Conservation (phyloP, 2,113 vertebrate genomes). For the Hystrix brachyura region DNA sequence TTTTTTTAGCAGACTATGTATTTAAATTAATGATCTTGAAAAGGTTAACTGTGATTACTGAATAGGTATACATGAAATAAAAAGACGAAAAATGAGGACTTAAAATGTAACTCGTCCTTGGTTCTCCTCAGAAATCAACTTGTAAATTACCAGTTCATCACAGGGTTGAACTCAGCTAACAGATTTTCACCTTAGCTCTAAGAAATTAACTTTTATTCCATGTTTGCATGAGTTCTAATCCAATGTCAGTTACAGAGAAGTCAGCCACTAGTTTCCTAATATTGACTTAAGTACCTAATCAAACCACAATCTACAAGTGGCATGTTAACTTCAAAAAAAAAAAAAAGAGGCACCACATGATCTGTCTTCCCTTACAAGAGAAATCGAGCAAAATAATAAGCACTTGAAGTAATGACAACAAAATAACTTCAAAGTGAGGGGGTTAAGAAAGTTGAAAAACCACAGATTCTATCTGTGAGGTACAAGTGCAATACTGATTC, state of each 20-base stretch:
- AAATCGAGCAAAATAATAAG: neutral
- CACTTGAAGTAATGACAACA: neutral
- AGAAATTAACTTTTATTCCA: neutral
- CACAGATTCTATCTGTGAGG: neutral
- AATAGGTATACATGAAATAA: neutral
- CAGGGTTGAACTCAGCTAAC: neutral
- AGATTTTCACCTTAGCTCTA: neutral
- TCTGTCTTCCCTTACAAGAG: neutral
- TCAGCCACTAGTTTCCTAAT: neutral
- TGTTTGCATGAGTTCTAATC: neutral
- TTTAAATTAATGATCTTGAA: neutral
- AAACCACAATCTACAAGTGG: neutral
- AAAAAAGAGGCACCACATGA: neutral
- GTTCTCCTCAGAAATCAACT: neutral
- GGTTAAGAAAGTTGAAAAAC: neutral
- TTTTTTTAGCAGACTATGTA: neutral
- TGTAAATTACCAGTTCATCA: neutral
- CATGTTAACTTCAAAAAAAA: no score
- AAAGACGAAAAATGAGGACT: neutral
- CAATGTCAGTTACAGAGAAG: neutral
- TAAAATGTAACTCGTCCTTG: neutral
- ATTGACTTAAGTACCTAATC: neutral
- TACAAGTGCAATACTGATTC: neutral
- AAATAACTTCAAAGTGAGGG: neutral
- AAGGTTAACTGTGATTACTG: neutral